Conservation (phyloP, 2,113 vertebrate species). For the Cercopithecus mona region DNA sequence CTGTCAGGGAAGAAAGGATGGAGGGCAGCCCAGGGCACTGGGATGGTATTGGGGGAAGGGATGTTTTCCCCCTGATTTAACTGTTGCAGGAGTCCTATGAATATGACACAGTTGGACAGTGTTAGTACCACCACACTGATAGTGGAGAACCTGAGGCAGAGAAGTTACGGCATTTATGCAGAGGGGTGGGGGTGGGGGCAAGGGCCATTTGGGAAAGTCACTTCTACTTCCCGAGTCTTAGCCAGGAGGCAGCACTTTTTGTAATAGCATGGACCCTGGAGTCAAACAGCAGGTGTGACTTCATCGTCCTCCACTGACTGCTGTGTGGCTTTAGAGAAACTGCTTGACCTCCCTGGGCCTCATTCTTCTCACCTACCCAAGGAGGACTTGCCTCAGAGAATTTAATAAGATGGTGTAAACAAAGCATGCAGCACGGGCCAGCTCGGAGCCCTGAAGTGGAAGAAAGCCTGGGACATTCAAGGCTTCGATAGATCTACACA, state of each 20-base stretch:
- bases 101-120: not conserved
- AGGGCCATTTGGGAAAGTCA: not conserved
- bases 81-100: not conserved
- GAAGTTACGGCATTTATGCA: not conserved
- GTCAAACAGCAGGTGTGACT: not conserved
- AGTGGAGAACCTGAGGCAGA: not conserved
- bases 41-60: not conserved
- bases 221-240: not conserved
- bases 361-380: not conserved
- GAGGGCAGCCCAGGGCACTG: not conserved
- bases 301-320: not conserved
- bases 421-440: not conserved
- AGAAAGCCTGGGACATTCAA: not conserved
- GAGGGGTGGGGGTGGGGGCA: not conserved
- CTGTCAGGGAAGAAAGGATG: not conserved
- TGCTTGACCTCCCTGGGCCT: not conserved
- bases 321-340: not conserved
- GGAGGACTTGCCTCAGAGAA: not conserved
- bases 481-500: not conserved
- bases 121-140: not conserved
- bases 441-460: not conserved
- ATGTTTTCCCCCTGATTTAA: too few species aligned
- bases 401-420: not conserved
- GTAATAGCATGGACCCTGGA: not conserved
- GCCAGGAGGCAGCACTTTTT: not conserved